phyloP scores from a whole-genome alignment of 2,888 invertebrate species.

The Tenthredo scrophulariae region DNA sequence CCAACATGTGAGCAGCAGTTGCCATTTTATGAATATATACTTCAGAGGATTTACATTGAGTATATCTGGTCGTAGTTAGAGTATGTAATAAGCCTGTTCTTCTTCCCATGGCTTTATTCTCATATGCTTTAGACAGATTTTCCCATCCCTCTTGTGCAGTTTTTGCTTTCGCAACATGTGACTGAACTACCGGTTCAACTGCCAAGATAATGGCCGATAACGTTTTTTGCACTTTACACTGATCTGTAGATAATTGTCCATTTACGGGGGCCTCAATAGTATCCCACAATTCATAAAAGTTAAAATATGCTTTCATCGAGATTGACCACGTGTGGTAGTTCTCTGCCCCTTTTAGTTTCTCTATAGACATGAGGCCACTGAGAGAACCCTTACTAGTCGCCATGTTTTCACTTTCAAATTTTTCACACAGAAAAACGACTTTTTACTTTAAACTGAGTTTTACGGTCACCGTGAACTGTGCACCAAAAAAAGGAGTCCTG shows the following conservation, averaged over 20 bases:
- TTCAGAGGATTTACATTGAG: background rate
- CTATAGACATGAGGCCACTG: background rate
- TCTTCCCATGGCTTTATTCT: background rate
- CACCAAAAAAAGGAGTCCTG: background rate
- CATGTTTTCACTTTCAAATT: background rate
- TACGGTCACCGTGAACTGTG: background rate
- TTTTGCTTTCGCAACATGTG: background rate
- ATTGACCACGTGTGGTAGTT: conserved; percentile 11
- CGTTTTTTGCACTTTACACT: background rate
- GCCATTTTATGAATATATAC: background rate
- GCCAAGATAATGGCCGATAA: background rate
- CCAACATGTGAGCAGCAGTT: background rate
- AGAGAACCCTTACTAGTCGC: conserved; percentile 1
- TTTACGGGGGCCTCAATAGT: background rate
- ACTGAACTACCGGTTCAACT: background rate
- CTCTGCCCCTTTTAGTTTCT: background rate
- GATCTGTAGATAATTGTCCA: background rate
- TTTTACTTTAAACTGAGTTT: background rate
- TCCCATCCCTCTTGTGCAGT: background rate
- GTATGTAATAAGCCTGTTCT: background rate
- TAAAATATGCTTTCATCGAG: background rate
- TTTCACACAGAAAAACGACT: background rate
- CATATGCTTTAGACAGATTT: background rate
- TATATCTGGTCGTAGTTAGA: background rate
- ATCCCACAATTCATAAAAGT: background rate